These are phyloP conservation scores for Nanger granti DNA, from an alignment of 2,113 vertebrate species.

Conservation along the genomic window DNA sequence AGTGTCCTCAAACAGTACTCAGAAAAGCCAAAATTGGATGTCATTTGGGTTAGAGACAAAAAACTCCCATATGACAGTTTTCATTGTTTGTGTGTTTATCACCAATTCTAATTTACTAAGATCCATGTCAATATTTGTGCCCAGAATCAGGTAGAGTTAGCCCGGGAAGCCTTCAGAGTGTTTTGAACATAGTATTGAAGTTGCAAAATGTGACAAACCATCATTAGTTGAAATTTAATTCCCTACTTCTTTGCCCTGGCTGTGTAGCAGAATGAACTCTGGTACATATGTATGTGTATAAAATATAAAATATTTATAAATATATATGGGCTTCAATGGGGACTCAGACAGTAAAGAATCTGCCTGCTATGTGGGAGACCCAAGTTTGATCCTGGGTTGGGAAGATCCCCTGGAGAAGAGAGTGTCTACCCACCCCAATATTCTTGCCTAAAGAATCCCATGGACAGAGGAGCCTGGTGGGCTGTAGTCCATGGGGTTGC, in stretches of 20 bases:
- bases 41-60: neutral
- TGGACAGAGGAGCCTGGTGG: neutral
- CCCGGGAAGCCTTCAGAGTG: neutral
- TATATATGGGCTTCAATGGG: neutral
- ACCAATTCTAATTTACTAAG: neutral
- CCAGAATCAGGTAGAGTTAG: neutral
- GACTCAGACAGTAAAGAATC: neutral
- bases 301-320: neutral
- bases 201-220: neutral
- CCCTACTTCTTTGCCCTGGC: neutral
- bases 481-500: neutral
- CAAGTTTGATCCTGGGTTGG: neutral
- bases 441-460: neutral
- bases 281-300: neutral
- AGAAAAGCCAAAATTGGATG: neutral
- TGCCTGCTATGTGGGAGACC: neutral
- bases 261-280: neutral
- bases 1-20: neutral
- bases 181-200: neutral
- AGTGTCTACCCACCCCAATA: neutral
- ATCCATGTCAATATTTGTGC: neutral
- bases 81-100: neutral
- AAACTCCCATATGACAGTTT: neutral
- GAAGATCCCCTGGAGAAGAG: neutral
- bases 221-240: neutral